Evolutionary conservation across 2,888 invertebrate species (phyloP), one percentile per base, ranked within the genome.

Genomic region (Pammene aurita): DNA sequence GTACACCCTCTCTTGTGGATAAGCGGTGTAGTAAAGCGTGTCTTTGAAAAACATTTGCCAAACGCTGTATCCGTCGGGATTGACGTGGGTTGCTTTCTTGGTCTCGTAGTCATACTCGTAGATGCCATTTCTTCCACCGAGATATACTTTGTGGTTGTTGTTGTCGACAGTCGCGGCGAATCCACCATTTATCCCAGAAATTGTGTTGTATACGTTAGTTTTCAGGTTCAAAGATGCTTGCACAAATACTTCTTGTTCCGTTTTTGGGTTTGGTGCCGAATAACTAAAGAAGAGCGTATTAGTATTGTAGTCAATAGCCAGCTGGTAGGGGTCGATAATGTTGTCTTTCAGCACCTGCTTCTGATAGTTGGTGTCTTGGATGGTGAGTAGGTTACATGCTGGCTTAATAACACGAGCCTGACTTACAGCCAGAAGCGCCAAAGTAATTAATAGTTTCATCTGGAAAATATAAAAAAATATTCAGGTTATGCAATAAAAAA

Each of bases 21-120:
- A 88, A 0, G 79, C 81, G 0, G 87, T 83, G 69, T 84, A 89
- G 73, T 87, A 90, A 0, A 90, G 71, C 16, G 79, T 77, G 34
- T 86, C 79, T 62, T 84, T 85, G 68, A 77, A 86, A 66, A 88
- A 90, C 76, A 91, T 75, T 75, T 91, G 89, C 90, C 90, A 91
- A 57, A 90, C 81, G 58, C 80, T 89, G n/a, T 75, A 61, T 4
- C 75, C 72, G 0, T 78, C 81, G 0, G 80, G 73, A n/a, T 74
- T 54, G 6, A 83, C 5, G 54, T 79, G 79, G 7, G 67, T 76
- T 5, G 85, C 84, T 1, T 46, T 74, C 66, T 84, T 84, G 7
- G 78, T 76, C 1, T 78, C 72, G 46, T 82, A 83, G 72, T 90
- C 72, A 68, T 82, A 86, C 46, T 74, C 77, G 65, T 88, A 89